Evolutionary conservation across 1,140 invertebrate species (phyloP).

Genomic region (Zaprionus camerounensis): DNA sequence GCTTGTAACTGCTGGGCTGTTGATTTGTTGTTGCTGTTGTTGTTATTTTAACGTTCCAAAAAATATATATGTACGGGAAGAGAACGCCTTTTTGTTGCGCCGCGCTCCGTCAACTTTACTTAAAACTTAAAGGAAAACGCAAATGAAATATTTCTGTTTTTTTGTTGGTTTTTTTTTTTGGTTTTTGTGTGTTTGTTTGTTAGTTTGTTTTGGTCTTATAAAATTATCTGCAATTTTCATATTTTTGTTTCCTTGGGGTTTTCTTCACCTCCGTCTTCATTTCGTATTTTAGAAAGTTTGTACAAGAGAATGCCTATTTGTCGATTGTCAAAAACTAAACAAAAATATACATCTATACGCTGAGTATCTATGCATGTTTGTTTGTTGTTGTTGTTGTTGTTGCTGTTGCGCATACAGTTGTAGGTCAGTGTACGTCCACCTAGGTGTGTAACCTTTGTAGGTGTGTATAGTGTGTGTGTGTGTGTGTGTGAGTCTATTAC

Average conservation of each 20-base stretch:
- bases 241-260: slow-evolving; percentile 37
- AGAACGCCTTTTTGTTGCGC: slow-evolving; percentile 7
- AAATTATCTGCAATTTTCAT: slow-evolving; percentile 31
- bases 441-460: slow-evolving; percentile 29
- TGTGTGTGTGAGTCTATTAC: slow-evolving; percentile 25
- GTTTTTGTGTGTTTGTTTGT: slow-evolving; percentile 32
- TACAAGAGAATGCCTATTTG: slow-evolving; percentile 84
- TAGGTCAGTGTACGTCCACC: slow-evolving; percentile 29
- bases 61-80: slow-evolving; percentile 14
- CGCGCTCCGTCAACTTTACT: background rate
- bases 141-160: slow-evolving; percentile 47
- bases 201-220: slow-evolving; percentile 52
- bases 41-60: slow-evolving; percentile 40
- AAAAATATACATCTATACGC: slow-evolving; percentile 64
- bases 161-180: slow-evolving; percentile 44
- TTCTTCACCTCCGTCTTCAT: slow-evolving; percentile 6
- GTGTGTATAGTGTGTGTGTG: slow-evolving; percentile 25
- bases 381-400: slow-evolving; percentile 33
- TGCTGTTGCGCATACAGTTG: slow-evolving; percentile 18
- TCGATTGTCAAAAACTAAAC: slow-evolving; percentile 84
- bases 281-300: slow-evolving; percentile 65
- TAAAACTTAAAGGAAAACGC: slow-evolving; percentile 32
- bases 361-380: slow-evolving; percentile 53
- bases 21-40: slow-evolving; percentile 48
- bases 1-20: slow-evolving; percentile 58